Evolutionary conservation across 37 sponge, comb jelly and placozoan species (phyloP), one percentile per base, ranked within the genome.

Genomic region (Agelas oroides): DNA sequence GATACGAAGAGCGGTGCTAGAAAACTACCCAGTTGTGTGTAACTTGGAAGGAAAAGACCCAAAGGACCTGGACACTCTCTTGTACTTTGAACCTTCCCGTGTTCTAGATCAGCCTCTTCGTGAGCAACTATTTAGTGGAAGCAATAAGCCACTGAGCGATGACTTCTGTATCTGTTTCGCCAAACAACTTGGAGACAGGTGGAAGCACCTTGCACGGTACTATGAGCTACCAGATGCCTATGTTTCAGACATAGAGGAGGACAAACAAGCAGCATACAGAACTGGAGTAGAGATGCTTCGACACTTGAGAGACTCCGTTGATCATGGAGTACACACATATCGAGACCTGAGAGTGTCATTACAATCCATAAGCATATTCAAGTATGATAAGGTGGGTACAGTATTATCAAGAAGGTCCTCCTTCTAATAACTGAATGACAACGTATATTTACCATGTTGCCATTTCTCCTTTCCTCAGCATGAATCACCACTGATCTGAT

Each of bases 51-150:
- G 39, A 32, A 77, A 62, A 5, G 39, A 77, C 0, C 77, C 59
- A 62, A 35, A 11, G 0, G 37, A 63, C 5, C 8, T 77, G 17
- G 41, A 60, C 28, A 21, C 37, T 11, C 40, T 77, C 25, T 25
- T 77, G 40, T 62, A 63, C 27, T 77, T 77, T 25, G 77, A 77
- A n/a, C 77, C 77, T 18, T 39, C 39, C 59, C 61, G 64, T 32
- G 34, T 62, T 62, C 27, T 77, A 33, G n/a, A 16, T 35, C 77
- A 1, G 1, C 64, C 6, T 32, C 77, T 77, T 12, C 77, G n/a
- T 18, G 21, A 32, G 41, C 39, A 77, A 37, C 77, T 77, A 13
- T 20, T 77, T 38, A 25, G 60, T 24, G 59, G 20, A 12, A 35
- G 60, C 18, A 25, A 77, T 27, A 17, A 25, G 1, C 37, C 23